Base-by-base conservation (phyloP, 92 coral and sea anemone species). In the Meandrina meandrites region DNA sequence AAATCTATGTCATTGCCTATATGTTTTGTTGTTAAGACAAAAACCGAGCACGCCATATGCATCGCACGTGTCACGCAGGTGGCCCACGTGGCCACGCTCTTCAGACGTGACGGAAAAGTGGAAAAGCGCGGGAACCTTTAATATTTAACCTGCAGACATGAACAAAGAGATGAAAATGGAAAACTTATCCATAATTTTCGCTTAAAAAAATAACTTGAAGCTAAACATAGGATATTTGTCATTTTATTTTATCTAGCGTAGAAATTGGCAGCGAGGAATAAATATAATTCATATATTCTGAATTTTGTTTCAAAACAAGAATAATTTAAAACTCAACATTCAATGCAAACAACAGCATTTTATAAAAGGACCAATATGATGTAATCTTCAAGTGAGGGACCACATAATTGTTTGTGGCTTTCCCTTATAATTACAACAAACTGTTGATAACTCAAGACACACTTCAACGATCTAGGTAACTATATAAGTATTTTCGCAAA, bases 1-100 rank as follows among this genome's bases (percentile, higher is more conserved):
- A 71, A 35, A 71, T 18, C 47, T 18, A 69, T 69, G 48, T 69
- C 8, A 47, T 19, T 48, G 35, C 18, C 45, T 35, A 42, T 35
- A 42, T 48, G 81, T 60, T 81, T 64, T 30, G 76, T 58, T 42
- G 17, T 76, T 13, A 62, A 37, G 81, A 75, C 57, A 75, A 58
- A 57, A 74, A 54, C 50, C 22, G 12, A 82, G 88, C 58, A 30
- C 45, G 88, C 88, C 83, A 85, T 77, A 62, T 76, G 88, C 66
- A 53, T 5, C 31, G 75, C 88, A 76, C 66, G 88, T 85, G 82
- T 64, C 30, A 51, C 11, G 64, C 88, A 85, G 83, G 48, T 85
- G 88, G 8, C 58, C 32, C 82, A 58, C 66, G 77, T 47, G 88
- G 88, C 64, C 88, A 66, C 42, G 50, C 76, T 56, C 54, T 37